These are phyloP conservation scores for Melanostoma scalare DNA, from an alignment of 2,888 invertebrate species.

Conservation along the genomic window DNA sequence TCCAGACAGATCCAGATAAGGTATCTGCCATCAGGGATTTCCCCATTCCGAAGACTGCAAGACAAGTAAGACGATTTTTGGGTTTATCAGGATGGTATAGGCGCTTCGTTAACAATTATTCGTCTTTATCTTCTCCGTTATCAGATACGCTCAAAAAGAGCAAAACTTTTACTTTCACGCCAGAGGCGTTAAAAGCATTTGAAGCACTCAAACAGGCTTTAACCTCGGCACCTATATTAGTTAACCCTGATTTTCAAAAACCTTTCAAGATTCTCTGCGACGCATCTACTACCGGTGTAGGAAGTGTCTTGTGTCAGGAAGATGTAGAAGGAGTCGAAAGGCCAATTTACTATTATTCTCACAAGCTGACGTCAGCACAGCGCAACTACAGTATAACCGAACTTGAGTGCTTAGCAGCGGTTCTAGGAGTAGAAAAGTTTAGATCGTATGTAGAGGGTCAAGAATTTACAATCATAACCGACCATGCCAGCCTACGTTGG, in stretches of 20 bases:
- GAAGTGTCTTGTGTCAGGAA: constrained; percentile 34
- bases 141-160: constrained; percentile 8
- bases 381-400: constrained; percentile 46
- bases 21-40: background rate
- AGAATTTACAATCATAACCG: constrained; percentile 34
- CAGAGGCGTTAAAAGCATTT: background rate
- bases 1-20: background rate
- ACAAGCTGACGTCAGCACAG: constrained; percentile 38
- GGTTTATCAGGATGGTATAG: background rate
- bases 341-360: constrained; percentile 29
- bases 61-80: constrained; percentile 7
- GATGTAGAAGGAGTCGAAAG: constrained; percentile 19
- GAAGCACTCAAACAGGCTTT: background rate
- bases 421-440: constrained; percentile 50
- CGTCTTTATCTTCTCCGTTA: background rate
- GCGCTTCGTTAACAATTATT: background rate
- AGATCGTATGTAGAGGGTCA: constrained; percentile 43
- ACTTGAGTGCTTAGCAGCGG: constrained; percentile 54
- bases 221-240: constrained; percentile 29
- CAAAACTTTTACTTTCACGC: background rate
- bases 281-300: constrained; percentile 39
- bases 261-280: constrained; percentile 43
- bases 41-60: background rate
- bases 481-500: constrained; percentile 9
- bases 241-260: constrained; percentile 41